Evolutionary conservation across 2,888 invertebrate genomes (phyloP), one percentile per base, ranked within the genome.

Genomic region (Escarpia spicata): DNA sequence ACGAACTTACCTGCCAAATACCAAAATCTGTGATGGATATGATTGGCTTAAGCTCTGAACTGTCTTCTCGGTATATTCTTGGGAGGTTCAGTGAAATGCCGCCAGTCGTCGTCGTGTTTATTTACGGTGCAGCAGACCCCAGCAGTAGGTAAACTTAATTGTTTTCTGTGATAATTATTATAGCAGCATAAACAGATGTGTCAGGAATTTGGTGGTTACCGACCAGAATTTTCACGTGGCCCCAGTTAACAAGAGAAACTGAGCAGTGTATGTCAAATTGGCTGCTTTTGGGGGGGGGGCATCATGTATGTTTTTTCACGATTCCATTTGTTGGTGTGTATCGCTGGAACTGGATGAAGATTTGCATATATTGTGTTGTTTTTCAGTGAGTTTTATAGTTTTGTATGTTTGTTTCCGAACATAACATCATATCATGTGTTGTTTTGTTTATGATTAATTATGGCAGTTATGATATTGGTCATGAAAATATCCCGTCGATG

Each of bases 351-450:
- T 3, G 52, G 52, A 52, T 1, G 26, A 75, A 6, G 19, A 26
- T 15, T 75, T n/a, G 75, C 75, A 75, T 75, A 75, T 26, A 19
- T 75, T 75, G 75, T 6, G 26, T 75, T 75, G 75, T 75, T 15
- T 75, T 26, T 75, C 75, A 52, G 52, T 75, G n/a, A 75, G 26
- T 75, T 75, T 75, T 75, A 75, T 75, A 75, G 19, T 75, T 75
- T 75, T 75, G 75, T 75, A 75, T 75, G 75, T 75, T 75, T 75
- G 75, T 75, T 75, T 75, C 75, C 26, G 75, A 75, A 75, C n/a
- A n/a, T 75, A 75, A 75, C 75, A 26, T 19, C 75, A 75, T 75
- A 75, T 75, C 75, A 75, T 75, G 75, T 75, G 75, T 75, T 75
- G 75, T 75, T 75, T 75, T 75, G 19, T 75, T 6, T 75, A 26